phyloP scores from a whole-genome alignment of 2,888 invertebrate species.

The Stomorhina lunata region DNA sequence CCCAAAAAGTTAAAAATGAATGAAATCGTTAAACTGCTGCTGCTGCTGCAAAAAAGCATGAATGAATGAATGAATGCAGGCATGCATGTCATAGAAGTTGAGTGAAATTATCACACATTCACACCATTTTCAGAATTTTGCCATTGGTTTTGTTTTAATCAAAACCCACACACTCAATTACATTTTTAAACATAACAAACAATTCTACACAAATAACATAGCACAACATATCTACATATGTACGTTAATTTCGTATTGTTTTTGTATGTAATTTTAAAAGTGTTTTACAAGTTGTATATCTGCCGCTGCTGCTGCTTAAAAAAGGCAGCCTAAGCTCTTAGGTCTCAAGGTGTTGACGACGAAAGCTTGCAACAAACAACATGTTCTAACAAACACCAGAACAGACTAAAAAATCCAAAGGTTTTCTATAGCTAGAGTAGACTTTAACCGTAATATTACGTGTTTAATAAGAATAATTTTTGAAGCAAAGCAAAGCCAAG shows the following conservation, averaged over 20 bases:
- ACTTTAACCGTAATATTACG: constrained; percentile 55
- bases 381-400: too few relatives aligned
- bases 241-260: background rate
- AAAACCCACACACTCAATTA: too few relatives aligned
- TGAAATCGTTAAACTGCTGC: constrained; percentile 12
- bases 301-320: too few relatives aligned
- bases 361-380: constrained; percentile 14
- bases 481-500: constrained; percentile 17
- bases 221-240: background rate
- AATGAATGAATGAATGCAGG: constrained; percentile 45
- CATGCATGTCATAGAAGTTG: constrained; percentile 68
- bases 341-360: constrained; percentile 24
- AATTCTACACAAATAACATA: background rate
- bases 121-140: constrained; percentile 69
- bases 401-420: too few relatives aligned
- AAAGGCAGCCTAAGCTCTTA: background rate
- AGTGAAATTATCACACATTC: constrained; percentile 72
- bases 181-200: too few relatives aligned
- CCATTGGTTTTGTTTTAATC: constrained; percentile 60
- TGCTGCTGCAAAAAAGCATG: constrained; percentile 30
- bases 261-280: constrained; percentile 5
- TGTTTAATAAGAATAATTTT: constrained; percentile 48
- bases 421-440: too few relatives aligned
- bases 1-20: constrained; percentile 40
- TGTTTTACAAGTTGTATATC: constrained; percentile 31